Percentiles rank a stretch among this genome's conserved stretches.
phyloP scores from a whole-genome alignment of 2,797 vertebrate species.

The Cyprinodon diabolis region DNA sequence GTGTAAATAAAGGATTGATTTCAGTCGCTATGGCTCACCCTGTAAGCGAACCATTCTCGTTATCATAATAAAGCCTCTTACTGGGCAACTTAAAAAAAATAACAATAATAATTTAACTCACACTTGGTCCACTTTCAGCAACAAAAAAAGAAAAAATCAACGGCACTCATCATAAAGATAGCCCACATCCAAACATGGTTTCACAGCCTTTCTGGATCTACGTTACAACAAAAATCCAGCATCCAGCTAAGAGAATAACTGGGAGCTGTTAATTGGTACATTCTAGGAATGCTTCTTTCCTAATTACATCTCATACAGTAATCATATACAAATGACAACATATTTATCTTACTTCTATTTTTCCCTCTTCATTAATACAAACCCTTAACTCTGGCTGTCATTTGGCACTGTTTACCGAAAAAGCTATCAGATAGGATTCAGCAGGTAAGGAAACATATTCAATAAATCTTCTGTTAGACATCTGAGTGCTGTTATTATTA shows the following conservation, averaged over 20 bases:
- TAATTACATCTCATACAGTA: constrained; percentile 9
- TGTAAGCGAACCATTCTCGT: constrained; percentile 31
- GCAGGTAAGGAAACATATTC: constrained; percentile 24
- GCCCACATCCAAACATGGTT: constrained; percentile 5
- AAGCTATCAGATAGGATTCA: constrained; percentile 28
- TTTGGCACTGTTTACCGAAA: constrained; percentile 69
- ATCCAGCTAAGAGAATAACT: background rate
- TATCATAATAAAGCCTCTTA: constrained; percentile 8
- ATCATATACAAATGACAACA: constrained; percentile 11
- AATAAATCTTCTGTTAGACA: constrained; percentile 20
- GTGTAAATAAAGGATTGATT: constrained; percentile 27
- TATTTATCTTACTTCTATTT: constrained; percentile 18
- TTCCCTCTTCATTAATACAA: constrained; percentile 22
- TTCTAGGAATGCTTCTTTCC: constrained; percentile 11
- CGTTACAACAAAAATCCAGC: constrained; percentile 9
- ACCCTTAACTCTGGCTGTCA: constrained; percentile 34
- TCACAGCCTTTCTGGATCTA: background rate
- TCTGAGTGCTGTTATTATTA: constrained; percentile 17
- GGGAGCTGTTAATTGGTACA: constrained; percentile 2
- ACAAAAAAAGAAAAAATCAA: background rate
- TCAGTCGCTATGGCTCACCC: constrained; percentile 55
- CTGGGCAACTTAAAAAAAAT: constrained; percentile 3
- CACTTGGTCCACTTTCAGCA: constrained; percentile 37
- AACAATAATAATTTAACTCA: too few relatives aligned
- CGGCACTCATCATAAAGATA: background rate